Evolutionary conservation across 2,113 vertebrate genomes (phyloP).

Genomic region (Aleadryas rufinucha): DNA sequence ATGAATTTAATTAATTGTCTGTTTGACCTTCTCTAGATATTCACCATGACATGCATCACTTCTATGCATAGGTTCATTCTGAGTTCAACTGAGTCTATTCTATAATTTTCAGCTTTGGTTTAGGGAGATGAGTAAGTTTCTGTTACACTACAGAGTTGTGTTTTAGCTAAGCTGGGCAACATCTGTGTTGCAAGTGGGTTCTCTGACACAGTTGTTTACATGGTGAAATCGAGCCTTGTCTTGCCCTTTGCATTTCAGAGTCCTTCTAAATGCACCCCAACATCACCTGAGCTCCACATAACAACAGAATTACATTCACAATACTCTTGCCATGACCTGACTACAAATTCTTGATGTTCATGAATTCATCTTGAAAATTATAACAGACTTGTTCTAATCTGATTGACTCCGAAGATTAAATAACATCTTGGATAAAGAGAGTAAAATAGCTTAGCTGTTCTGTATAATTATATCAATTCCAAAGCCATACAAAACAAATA

Average conservation of each 20-base stretch:
- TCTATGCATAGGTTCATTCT: background rate
- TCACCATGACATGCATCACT: background rate
- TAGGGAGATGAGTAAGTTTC: background rate
- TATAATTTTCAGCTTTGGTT: background rate
- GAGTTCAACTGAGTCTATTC: background rate
- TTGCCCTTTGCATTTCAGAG: background rate
- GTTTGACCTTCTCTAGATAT: background rate
- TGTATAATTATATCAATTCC: conserved; percentile 48
- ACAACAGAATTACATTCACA: background rate
- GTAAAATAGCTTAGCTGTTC: conserved; percentile 21
- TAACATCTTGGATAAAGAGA: conserved; percentile 24
- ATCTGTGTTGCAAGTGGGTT: background rate
- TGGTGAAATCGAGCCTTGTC: background rate
- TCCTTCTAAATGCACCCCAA: background rate
- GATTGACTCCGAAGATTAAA: conserved; percentile 41
- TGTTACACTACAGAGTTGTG: background rate
- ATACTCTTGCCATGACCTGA: background rate
- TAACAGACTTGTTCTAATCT: background rate
- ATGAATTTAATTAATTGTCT: background rate
- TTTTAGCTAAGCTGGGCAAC: background rate
- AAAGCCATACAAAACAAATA: conserved; percentile 44
- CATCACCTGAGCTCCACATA: background rate
- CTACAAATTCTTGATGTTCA: background rate
- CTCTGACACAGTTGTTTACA: background rate
- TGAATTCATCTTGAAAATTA: background rate